These are phyloP conservation scores for Bergia sp. DNA, from an alignment of 92 coral and sea anemone species.

Conservation along the genomic window DNA sequence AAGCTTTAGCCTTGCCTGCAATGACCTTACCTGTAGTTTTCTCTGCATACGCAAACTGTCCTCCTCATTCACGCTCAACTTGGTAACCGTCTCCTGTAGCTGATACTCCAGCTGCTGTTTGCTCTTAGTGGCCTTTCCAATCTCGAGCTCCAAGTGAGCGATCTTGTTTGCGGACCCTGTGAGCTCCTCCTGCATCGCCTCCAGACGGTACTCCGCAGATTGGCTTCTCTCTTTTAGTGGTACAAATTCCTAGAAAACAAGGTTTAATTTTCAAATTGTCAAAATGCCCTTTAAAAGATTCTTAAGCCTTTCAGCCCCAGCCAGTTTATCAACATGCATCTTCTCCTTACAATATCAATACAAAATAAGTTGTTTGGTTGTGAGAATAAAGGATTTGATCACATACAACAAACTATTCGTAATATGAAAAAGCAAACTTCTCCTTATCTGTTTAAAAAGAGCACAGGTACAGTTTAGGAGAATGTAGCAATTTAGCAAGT, in stretches of 20 bases:
- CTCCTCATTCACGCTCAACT: conserved; percentile 52
- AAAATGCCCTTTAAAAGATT: no score
- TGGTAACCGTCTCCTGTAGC: conserved; percentile 63
- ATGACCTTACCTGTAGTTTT: conserved; percentile 44
- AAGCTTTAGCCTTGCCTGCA: not conserved
- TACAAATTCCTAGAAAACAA: conserved; percentile 46
- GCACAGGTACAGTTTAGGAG: no score
- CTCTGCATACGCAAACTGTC: conserved; percentile 61
- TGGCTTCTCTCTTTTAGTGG: conserved; percentile 72
- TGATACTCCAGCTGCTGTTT: conserved; percentile 65
- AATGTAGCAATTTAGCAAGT: no score
- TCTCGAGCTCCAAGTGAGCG: conserved; percentile 62
- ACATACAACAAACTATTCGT: no score
- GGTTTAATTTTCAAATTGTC: no score
- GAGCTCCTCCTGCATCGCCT: conserved; percentile 58
- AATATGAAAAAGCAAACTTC: no score
- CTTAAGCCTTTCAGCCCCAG: no score
- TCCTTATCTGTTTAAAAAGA: no score
- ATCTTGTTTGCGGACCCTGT: conserved; percentile 63
- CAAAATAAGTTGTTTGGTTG: no score
- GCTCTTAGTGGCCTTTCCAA: conserved; percentile 52
- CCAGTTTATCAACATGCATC: no score
- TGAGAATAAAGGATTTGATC: no score
- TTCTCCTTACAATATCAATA: no score
- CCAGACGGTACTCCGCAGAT: conserved; percentile 56